Conservation (phyloP, 2,797 vertebrate species). For the Myotis daubentonii region DNA sequence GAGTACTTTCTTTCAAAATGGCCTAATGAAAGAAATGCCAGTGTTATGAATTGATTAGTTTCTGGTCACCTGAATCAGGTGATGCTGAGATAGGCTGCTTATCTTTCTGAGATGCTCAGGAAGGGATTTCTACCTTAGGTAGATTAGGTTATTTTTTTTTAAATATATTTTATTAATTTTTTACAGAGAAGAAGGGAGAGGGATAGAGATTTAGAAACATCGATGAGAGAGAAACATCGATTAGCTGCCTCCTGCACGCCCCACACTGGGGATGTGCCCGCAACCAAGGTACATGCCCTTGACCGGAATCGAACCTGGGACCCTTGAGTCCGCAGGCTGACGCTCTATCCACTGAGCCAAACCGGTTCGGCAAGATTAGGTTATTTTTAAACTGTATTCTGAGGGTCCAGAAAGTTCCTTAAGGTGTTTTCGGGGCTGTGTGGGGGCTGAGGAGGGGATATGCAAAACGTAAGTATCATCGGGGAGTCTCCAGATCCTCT, state of each 20-base stretch:
- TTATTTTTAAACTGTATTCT: not conserved
- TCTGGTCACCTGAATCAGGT: constrained; percentile 17
- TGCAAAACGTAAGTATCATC: not conserved
- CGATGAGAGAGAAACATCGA: too few relatives aligned
- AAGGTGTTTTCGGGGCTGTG: not conserved
- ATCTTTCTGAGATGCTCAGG: not conserved
- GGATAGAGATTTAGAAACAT: too few relatives aligned
- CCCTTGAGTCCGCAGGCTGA: too few relatives aligned
- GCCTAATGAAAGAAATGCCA: not conserved
- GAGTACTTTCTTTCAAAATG: not conserved
- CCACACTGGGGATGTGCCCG: too few relatives aligned
- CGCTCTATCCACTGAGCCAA: too few relatives aligned
- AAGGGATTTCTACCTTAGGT: not conserved
- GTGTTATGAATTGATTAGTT: not conserved
- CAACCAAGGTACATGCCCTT: too few relatives aligned
- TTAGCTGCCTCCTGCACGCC: too few relatives aligned
- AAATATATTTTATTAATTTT: too few relatives aligned
- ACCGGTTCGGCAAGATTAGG: too few relatives aligned
- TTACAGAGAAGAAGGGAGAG: too few relatives aligned
- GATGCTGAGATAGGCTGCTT: not conserved
- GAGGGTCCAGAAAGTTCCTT: not conserved
- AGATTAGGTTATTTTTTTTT: not conserved
- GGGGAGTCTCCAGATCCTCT: not conserved
- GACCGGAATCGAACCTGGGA: too few relatives aligned
- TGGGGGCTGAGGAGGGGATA: not conserved